Percentiles rank a stretch among this genome's conserved stretches.
Conservation (phyloP, 2,113 vertebrate species). For the Mesocricetus auratus region DNA sequence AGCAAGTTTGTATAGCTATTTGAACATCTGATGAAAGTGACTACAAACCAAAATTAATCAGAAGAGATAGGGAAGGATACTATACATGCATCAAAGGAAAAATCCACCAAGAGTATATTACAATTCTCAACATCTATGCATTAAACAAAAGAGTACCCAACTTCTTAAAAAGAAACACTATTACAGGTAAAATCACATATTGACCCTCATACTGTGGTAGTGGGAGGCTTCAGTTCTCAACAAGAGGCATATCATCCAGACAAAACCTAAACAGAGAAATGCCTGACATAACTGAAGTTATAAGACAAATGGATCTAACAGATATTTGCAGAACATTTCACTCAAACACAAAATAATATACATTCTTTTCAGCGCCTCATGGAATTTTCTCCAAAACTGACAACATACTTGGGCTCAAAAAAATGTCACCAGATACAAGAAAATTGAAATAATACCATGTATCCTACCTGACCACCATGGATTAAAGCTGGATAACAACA, state of each 20-base stretch:
- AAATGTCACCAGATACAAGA: no score
- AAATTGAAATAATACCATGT: not conserved
- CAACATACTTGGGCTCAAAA: no score
- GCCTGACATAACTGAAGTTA: not conserved
- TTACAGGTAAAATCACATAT: not conserved
- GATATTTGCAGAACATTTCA: not conserved
- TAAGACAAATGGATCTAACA: not conserved
- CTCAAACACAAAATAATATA: not conserved
- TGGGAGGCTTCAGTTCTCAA: not conserved
- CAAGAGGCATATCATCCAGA: not conserved
- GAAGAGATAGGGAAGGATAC: not conserved
- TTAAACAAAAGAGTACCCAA: not conserved
- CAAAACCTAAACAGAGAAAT: not conserved
- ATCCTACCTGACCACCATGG: not conserved
- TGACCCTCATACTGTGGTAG: not conserved
- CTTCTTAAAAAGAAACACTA: not conserved
- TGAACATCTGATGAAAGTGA: not conserved
- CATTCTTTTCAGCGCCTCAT: no score
- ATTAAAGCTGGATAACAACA: not conserved
- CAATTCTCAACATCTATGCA: not conserved
- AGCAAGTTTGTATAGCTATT: not conserved
- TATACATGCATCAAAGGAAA: not conserved
- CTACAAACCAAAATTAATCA: not conserved
- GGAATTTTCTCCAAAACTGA: no score
- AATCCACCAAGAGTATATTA: not conserved